Conservation (phyloP, 2,888 invertebrate genomes). For the Noctua janthina region DNA sequence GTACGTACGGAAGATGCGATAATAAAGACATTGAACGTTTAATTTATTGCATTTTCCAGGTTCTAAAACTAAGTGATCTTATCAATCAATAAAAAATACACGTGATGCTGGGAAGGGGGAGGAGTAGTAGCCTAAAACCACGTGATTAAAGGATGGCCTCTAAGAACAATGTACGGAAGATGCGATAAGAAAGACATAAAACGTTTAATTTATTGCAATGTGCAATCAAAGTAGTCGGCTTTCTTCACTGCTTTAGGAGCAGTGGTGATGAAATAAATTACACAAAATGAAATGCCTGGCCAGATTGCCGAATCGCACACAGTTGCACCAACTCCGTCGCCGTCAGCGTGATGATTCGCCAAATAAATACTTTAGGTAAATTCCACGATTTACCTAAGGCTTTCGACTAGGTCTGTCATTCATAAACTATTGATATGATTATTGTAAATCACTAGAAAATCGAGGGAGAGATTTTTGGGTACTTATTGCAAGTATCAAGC, state of each 20-base stretch:
- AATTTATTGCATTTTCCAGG: no score
- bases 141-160: no score
- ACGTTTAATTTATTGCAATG: neutral
- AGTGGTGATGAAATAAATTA: neutral
- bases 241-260: neutral
- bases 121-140: no score
- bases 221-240: neutral
- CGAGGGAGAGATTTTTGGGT: neutral
- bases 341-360: neutral
- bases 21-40: no score
- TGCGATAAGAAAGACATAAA: neutral
- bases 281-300: neutral
- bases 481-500: neutral
- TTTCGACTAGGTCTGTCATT: constrained; percentile 8
- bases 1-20: no score
- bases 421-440: neutral
- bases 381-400: neutral
- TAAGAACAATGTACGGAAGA: neutral
- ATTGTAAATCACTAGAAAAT: neutral
- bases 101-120: no score
- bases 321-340: neutral
- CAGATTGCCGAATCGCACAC: neutral
- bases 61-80: no score
- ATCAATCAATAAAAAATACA: no score
- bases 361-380: neutral